Evolutionary conservation across 2,113 vertebrate species (phyloP).

Genomic region (Microtus pennsylvanicus): DNA sequence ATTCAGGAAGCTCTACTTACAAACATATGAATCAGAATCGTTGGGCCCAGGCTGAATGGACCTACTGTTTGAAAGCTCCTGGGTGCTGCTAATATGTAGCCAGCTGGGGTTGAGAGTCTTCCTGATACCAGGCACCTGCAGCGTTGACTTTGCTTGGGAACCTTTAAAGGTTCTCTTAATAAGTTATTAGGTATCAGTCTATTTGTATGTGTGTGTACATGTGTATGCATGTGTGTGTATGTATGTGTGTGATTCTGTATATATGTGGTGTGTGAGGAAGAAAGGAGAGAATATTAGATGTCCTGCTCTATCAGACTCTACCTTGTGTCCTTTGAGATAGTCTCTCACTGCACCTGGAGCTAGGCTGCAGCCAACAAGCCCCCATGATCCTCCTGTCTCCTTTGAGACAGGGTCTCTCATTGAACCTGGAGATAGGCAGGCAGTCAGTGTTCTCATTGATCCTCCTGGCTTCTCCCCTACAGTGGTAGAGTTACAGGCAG

Average conservation of each 20-base stretch:
- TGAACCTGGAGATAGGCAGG: too few relatives aligned
- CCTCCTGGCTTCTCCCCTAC: too few relatives aligned
- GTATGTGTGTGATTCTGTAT: background rate
- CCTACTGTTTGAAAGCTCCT: background rate
- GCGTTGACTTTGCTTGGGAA: background rate
- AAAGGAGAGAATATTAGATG: too few relatives aligned
- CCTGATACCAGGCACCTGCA: accelerated
- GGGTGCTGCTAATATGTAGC: background rate
- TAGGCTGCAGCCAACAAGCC: too few relatives aligned
- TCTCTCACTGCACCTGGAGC: too few relatives aligned
- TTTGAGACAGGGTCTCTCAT: too few relatives aligned
- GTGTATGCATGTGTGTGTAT: too few relatives aligned
- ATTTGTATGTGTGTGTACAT: background rate
- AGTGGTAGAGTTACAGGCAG: background rate
- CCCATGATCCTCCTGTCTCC: background rate
- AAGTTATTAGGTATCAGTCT: background rate
- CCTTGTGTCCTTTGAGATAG: background rate
- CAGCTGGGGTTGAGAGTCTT: background rate
- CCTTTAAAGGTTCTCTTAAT: background rate
- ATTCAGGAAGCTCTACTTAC: background rate
- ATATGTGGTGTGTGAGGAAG: background rate
- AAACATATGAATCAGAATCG: background rate
- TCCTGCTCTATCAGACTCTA: background rate
- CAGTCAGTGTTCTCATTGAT: too few relatives aligned
- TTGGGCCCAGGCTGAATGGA: background rate